These are phyloP conservation scores for Takifugu flavidus DNA, from an alignment of 2,113 vertebrate genomes.

Conservation along the genomic window DNA sequence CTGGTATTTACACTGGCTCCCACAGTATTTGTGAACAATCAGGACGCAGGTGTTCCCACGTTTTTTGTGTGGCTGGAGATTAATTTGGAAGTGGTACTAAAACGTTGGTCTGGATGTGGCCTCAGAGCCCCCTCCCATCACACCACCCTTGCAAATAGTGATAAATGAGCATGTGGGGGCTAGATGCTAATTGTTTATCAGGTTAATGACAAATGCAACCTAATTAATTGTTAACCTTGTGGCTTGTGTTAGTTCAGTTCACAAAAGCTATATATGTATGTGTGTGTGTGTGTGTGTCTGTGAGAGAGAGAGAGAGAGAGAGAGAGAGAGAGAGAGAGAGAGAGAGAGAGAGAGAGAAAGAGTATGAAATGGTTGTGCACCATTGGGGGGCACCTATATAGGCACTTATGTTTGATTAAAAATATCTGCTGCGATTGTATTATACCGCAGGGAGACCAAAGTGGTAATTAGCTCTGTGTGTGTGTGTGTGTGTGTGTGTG, in stretches of 20 bases:
- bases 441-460: constrained; percentile 47
- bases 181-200: constrained; percentile 36
- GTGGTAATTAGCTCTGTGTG: constrained; percentile 54
- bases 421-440: constrained; percentile 50
- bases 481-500: constrained; percentile 13
- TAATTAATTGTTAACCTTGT: constrained; percentile 48
- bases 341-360: too few species aligned
- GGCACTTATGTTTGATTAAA: constrained; percentile 59
- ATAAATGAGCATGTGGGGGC: constrained; percentile 27
- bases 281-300: background rate
- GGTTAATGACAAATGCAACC: constrained; percentile 32
- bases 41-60: too few species aligned
- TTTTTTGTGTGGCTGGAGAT: too few species aligned
- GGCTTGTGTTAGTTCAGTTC: constrained; percentile 32
- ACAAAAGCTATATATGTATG: constrained; percentile 3
- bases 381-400: constrained; percentile 45
- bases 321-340: too few species aligned
- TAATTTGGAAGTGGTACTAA: too few species aligned
- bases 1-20: too few species aligned
- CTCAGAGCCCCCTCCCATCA: constrained; percentile 4
- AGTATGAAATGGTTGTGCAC: constrained; percentile 17
- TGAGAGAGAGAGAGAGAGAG: too few species aligned
- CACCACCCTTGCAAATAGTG: constrained; percentile 18
- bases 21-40: too few species aligned
- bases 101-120: constrained; percentile 1